A percentile compares a stretch with the other conserved stretches of the same genome.
phyloP scores from a whole-genome alignment of 2,888 invertebrate species.

The Stratiomys singularior region DNA sequence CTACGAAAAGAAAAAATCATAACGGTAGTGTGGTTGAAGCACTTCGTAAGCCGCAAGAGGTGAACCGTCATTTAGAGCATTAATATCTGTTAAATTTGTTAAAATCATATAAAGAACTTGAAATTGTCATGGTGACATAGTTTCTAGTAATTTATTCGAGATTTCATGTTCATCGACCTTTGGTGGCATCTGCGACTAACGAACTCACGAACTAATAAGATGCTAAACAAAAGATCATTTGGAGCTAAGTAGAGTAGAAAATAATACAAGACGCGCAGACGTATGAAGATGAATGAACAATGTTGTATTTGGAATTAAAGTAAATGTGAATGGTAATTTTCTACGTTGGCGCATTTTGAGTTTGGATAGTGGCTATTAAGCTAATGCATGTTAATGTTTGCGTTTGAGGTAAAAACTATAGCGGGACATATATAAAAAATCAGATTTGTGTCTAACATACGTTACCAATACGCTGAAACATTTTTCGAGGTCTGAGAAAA shows the following conservation, averaged over 20 bases:
- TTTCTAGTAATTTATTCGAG: not conserved
- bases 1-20: not conserved
- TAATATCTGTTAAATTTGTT: not conserved
- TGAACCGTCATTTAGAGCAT: not conserved
- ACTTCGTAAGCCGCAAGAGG: not conserved
- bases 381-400: no score
- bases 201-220: not conserved
- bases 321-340: no score
- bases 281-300: not conserved
- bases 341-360: no score
- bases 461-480: no score
- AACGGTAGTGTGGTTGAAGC: not conserved
- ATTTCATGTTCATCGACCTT: slow-evolving; percentile 6
- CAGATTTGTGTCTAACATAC: no score
- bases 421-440: no score
- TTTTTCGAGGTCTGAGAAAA: no score
- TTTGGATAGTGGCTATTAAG: no score
- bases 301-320: not conserved
- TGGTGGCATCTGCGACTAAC: not conserved
- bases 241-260: slow-evolving; percentile 6
- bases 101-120: not conserved
- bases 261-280: not conserved
- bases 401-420: no score
- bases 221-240: not conserved
- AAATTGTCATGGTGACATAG: not conserved